Conservation (phyloP, 2,113 vertebrate species). For the Parotia lawesii region DNA sequence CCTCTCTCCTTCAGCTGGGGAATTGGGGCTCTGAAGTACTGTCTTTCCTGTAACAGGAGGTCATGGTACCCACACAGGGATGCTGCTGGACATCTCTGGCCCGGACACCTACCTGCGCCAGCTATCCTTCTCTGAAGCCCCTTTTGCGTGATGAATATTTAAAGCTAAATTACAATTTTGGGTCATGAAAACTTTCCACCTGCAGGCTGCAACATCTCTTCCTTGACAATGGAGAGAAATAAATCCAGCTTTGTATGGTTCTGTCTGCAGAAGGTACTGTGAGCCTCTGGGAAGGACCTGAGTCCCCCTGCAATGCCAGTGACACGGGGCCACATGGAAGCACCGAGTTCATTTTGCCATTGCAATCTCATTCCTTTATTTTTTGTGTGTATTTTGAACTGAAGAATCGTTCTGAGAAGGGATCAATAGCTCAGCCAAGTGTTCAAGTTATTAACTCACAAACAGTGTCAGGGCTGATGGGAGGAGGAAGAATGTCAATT, state of each 20-base stretch:
- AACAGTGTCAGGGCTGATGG: neutral
- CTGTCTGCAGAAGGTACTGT: neutral
- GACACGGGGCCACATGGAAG: neutral
- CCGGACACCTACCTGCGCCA: accelerated
- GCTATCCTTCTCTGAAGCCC: neutral
- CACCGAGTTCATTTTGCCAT: neutral
- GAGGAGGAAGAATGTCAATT: slow-evolving; percentile 57
- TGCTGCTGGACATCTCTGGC: neutral
- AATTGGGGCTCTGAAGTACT: neutral
- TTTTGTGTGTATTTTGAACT: slow-evolving; percentile 15
- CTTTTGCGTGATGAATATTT: neutral
- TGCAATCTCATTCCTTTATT: neutral
- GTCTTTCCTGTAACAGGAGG: neutral
- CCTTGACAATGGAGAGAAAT: neutral
- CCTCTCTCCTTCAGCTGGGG: neutral
- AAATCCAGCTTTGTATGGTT: accelerated
- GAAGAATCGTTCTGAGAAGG: neutral
- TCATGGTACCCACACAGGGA: neutral
- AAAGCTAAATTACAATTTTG: neutral
- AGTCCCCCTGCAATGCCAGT: neutral
- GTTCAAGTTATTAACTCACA: slow-evolving; percentile 62
- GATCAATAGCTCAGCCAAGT: slow-evolving; percentile 49
- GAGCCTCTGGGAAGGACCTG: neutral
- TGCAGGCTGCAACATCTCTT: neutral
- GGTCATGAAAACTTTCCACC: neutral